Percentiles rank a stretch among this genome's conserved stretches.
phyloP scores from a whole-genome alignment of 2,113 vertebrate species.

The Cottus gobio region DNA sequence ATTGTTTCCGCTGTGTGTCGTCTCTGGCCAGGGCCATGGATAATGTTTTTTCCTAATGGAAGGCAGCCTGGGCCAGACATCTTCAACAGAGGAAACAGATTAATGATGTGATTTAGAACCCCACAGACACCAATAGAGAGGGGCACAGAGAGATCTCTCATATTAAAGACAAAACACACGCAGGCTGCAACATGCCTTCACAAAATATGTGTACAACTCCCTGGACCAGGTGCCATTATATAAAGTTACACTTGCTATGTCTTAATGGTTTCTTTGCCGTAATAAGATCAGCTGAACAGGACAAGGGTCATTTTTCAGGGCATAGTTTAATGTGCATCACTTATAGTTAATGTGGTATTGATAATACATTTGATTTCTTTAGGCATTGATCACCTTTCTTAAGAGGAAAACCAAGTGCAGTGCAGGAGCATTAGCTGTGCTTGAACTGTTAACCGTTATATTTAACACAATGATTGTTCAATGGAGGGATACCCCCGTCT shows the following conservation, averaged over 20 bases:
- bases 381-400: background rate
- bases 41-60: constrained; percentile 73
- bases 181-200: constrained; percentile 24
- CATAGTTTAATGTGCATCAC: background rate
- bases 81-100: constrained; percentile 63
- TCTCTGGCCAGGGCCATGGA: constrained; percentile 22
- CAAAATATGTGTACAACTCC: constrained; percentile 8
- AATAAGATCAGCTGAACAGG: background rate
- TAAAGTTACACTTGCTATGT: background rate
- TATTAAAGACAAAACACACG: constrained; percentile 8
- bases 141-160: constrained; percentile 2
- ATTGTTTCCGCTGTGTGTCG: constrained; percentile 27
- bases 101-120: constrained; percentile 66
- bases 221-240: background rate
- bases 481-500: too few relatives aligned
- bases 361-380: background rate
- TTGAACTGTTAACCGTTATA: background rate
- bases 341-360: background rate
- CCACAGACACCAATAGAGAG: background rate
- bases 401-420: background rate
- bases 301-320: background rate
- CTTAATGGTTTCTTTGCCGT: background rate
- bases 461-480: background rate
- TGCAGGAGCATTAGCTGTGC: background rate
- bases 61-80: constrained; percentile 47